Base-by-base conservation (phyloP, 2,797 vertebrate species). In the Champsocephalus gunnari region DNA sequence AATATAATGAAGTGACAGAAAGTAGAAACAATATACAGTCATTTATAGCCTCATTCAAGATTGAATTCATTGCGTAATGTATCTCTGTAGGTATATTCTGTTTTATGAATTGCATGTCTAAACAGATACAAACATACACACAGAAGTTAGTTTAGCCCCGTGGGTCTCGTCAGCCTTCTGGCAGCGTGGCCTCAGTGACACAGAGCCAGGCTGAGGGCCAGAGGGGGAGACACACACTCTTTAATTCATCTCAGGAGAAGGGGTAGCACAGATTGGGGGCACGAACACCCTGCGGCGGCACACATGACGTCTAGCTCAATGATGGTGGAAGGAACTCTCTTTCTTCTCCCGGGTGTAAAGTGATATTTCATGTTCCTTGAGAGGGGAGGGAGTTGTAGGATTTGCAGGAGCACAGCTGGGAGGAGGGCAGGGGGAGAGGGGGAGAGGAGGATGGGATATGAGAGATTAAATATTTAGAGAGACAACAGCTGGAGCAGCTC, bases 401-500 rank as follows among this genome's bases (percentile, higher is more conserved):
- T 85, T 67, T 71, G 48, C 53, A 73, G 41, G 41, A 73, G 38
- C 53, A 45, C 60, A 75, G 77, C 79, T 75, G 60, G 68, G 61
- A 77, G 72, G 60, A 73, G 41, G 76, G 77, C 51, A 71, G 77
- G 44, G 55, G 74, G 57, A 65, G 12, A 53, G 66, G 57, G 71
- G 53, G 66, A 41, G 61, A 84, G 60, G 67, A 71, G 13, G 66
- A 61, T 59, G 76, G 54, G 45, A 73, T 73, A 77, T 72, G 71
- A 70, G 71, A 47, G 60, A 89, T 89, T 32, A 88, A 87, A 89
- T 88, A 86, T 89, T 88, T 79, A 86, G 68, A 79, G 70, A 65
- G 67, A 81, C 68, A 80, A 78, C 80, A 88, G 82, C 82, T 87
- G 82, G 76, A 88, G 66, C 53, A 64, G 77, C 73, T 84, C 68